phyloP scores from a whole-genome alignment of 2,888 invertebrate genomes.

The Xanthia togata region DNA sequence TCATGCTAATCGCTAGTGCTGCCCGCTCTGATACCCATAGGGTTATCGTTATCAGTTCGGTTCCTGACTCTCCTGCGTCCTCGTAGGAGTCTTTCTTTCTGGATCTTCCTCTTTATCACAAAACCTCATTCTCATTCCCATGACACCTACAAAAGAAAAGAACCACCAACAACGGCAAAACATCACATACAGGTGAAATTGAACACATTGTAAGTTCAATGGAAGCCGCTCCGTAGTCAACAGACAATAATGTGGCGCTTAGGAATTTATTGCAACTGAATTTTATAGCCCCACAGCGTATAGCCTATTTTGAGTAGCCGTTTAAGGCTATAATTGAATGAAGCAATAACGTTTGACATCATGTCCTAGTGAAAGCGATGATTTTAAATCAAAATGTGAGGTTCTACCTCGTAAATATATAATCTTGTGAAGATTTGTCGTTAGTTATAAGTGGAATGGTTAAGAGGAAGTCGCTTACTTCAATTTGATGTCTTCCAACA shows the following conservation, averaged over 20 bases:
- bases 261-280: conserved; percentile 56
- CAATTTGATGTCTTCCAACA: neutral
- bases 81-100: neutral
- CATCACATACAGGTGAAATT: conserved; percentile 52
- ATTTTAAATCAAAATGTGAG: conserved; percentile 48
- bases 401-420: conserved; percentile 34
- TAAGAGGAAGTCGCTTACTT: conserved; percentile 6
- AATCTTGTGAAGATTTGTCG: conserved; percentile 23
- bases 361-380: conserved; percentile 60
- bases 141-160: neutral
- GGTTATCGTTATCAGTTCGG: no score
- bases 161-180: conserved; percentile 29
- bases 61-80: no score
- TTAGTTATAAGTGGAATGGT: conserved; percentile 4
- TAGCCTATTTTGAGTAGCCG: conserved; percentile 60
- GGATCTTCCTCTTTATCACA: neutral
- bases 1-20: no score
- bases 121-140: conserved; percentile 1
- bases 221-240: conserved; percentile 54
- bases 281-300: conserved; percentile 46
- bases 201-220: conserved; percentile 53
- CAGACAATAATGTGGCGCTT: conserved; percentile 61
- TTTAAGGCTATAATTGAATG: conserved; percentile 61
- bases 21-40: no score
- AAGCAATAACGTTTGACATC: conserved; percentile 55